phyloP scores from a whole-genome alignment of 1,140 invertebrate species.

The Sesamia nonagrioides region DNA sequence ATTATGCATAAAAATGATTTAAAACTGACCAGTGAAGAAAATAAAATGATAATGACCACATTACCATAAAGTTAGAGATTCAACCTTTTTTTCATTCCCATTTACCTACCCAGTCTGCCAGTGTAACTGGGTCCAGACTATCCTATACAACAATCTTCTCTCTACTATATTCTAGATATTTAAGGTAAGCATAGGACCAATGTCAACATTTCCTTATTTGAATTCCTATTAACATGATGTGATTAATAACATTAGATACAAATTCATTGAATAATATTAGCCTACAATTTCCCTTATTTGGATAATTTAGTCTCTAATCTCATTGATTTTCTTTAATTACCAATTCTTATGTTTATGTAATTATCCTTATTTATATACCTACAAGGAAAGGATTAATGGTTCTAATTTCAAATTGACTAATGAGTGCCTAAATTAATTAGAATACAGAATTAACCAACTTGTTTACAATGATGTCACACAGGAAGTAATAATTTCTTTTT shows the following conservation, averaged over 20 bases:
- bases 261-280: neutral
- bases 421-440: constrained; percentile 1
- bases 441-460: neutral
- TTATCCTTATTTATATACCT: too few relatives aligned
- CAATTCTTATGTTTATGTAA: too few relatives aligned
- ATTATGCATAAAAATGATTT: too few relatives aligned
- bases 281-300: neutral
- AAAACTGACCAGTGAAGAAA: too few relatives aligned
- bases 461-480: constrained; percentile 20
- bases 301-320: neutral
- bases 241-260: neutral
- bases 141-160: too few relatives aligned
- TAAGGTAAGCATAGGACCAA: too few relatives aligned
- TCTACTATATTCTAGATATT: too few relatives aligned
- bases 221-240: neutral
- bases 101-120: too few relatives aligned
- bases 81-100: too few relatives aligned
- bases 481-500: constrained; percentile 1
- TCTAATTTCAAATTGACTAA: neutral
- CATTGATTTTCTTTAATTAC: neutral
- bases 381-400: neutral
- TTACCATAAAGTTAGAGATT: neutral
- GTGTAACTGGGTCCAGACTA: too few relatives aligned
- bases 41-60: too few relatives aligned
- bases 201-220: too few relatives aligned